Evolutionary conservation across 2,888 invertebrate species (phyloP).

Genomic region (Luperina testacea): DNA sequence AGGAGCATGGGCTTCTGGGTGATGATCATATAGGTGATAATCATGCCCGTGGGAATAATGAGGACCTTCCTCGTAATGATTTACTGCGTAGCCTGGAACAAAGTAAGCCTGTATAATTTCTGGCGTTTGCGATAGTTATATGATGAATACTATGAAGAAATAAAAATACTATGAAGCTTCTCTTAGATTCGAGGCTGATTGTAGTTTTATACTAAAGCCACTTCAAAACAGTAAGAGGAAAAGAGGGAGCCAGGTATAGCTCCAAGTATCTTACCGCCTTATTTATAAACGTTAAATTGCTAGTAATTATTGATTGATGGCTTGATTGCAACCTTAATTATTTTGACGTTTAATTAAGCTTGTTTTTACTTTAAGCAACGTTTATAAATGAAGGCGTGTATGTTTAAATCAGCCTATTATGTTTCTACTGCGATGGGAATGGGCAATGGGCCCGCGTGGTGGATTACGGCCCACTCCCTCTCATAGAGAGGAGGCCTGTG

Average conservation of each 20-base stretch:
- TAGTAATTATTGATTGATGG: no score
- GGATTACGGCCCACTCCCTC: no score
- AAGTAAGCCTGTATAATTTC: not conserved
- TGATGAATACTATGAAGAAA: no score
- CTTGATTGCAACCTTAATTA: no score
- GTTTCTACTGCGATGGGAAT: no score
- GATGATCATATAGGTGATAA: slow-evolving; percentile 72
- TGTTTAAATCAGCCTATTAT: not conserved
- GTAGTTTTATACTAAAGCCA: not conserved
- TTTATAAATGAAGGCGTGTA: not conserved
- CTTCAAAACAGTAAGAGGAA: not conserved
- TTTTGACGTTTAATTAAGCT: not conserved
- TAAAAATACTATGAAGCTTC: no score
- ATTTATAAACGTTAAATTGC: not conserved
- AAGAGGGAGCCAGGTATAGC: no score
- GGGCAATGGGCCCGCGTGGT: no score
- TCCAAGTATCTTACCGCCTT: not conserved
- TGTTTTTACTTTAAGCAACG: not conserved
- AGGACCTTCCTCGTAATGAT: slow-evolving; percentile 82
- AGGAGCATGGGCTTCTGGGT: slow-evolving; percentile 69
- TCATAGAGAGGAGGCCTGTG: no score
- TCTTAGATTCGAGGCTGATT: not conserved
- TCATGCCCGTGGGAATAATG: slow-evolving; percentile 78
- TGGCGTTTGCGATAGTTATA: slow-evolving; percentile 4
- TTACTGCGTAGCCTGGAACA: slow-evolving; percentile 77